These are phyloP conservation scores for Protonemura montana DNA, from an alignment of 2,888 invertebrate genomes.

Conservation along the genomic window DNA sequence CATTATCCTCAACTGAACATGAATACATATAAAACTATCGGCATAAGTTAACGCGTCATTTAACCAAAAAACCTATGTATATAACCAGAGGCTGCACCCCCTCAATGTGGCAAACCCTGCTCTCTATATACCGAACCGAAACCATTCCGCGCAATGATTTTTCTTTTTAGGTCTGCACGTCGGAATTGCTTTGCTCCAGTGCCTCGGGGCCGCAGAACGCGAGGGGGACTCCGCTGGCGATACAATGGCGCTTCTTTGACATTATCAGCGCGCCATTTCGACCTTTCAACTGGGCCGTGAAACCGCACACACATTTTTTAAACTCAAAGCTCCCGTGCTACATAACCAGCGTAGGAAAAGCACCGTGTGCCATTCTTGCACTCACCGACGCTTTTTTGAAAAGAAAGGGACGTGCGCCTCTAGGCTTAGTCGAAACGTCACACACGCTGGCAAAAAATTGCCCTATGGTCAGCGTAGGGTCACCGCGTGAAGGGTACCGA, in stretches of 20 bases:
- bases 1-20: constrained; percentile 7
- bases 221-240: background rate
- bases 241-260: constrained; percentile 24
- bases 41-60: constrained; percentile 15
- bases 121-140: background rate
- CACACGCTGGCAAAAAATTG: background rate
- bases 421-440: background rate
- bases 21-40: constrained; percentile 13
- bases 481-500: background rate
- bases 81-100: background rate
- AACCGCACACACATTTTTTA: constrained; percentile 19
- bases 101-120: no score
- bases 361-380: background rate
- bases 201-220: background rate
- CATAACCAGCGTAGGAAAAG: background rate
- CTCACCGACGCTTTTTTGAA: constrained; percentile 4
- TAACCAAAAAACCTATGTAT: constrained; percentile 9
- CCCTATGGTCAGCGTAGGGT: background rate
- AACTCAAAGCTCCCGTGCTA: background rate
- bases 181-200: constrained; percentile 9
- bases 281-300: background rate
- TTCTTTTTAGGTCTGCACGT: background rate
- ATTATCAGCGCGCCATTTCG: constrained; percentile 17
- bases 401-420: background rate
- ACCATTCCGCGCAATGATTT: background rate